These are phyloP conservation scores for Icerya purchasi DNA, from an alignment of 2,888 invertebrate genomes.

Conservation along the genomic window DNA sequence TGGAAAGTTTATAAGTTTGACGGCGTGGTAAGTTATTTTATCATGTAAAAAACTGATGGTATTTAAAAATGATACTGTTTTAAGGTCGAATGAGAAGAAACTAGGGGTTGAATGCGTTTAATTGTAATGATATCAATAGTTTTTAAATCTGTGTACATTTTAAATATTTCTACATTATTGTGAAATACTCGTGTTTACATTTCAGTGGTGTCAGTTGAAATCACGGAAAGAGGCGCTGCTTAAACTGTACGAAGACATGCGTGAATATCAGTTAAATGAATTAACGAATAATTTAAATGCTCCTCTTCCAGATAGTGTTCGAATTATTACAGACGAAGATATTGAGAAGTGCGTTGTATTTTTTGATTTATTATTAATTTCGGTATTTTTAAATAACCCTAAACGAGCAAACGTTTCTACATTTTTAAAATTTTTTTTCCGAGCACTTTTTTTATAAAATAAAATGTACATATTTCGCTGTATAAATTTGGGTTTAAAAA, in stretches of 20 bases:
- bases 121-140: too few species aligned
- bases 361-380: too few species aligned
- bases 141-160: too few species aligned
- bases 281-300: conserved; percentile 58
- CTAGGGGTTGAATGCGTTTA: too few species aligned
- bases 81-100: too few species aligned
- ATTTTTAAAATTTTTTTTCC: conserved; percentile 5
- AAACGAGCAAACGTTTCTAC: conserved; percentile 6
- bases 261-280: conserved; percentile 64
- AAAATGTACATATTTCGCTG: too few species aligned
- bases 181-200: too few species aligned
- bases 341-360: conserved; percentile 39
- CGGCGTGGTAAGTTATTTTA: conserved; percentile 40
- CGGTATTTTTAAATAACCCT: too few species aligned
- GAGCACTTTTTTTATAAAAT: too few species aligned
- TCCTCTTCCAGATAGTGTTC: conserved; percentile 57
- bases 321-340: conserved; percentile 67
- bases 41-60: not conserved
- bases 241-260: conserved; percentile 73
- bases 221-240: conserved; percentile 62
- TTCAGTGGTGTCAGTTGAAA: conserved; percentile 78
- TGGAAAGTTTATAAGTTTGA: conserved; percentile 97
- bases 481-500: too few species aligned
- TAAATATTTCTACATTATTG: too few species aligned
- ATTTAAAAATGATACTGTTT: not conserved